phyloP scores from a whole-genome alignment of 2,797 vertebrate genomes.

The Tolypeutes matacus region DNA sequence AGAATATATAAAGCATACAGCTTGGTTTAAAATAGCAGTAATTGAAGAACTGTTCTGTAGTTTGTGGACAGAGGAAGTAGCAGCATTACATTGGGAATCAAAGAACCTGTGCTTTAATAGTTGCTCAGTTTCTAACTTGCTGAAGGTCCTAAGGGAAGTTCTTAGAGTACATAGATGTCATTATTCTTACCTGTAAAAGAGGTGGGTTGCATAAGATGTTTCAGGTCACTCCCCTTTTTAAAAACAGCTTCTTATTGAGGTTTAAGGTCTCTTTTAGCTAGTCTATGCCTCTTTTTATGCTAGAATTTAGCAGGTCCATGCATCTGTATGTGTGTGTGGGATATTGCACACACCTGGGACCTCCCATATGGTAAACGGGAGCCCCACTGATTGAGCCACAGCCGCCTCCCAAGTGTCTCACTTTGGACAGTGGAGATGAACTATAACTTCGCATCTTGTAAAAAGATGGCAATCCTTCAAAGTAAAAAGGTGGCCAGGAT shows the following conservation, averaged over 20 bases:
- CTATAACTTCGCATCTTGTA: too few relatives aligned
- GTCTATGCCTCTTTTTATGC: neutral
- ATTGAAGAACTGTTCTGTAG: neutral
- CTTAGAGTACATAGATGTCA: neutral
- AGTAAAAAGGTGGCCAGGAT: constrained; percentile 88
- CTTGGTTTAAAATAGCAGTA: constrained; percentile 20
- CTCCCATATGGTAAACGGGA: too few relatives aligned
- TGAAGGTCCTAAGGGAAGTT: neutral
- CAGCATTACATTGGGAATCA: neutral
- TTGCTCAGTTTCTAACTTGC: neutral
- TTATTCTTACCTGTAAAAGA: neutral
- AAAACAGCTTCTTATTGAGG: neutral
- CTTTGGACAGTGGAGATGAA: neutral
- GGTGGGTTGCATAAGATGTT: neutral
- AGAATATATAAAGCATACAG: neutral
- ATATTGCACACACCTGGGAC: too few relatives aligned
- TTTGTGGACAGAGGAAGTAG: neutral
- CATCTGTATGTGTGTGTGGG: neutral
- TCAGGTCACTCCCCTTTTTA: too few relatives aligned
- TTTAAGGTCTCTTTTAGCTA: neutral
- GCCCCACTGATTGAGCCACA: too few relatives aligned
- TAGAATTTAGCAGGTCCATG: neutral
- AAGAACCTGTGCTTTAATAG: neutral
- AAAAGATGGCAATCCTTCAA: constrained; percentile 8
- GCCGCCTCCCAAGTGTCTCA: constrained; percentile 72